Conservation (phyloP, 2,797 vertebrate species). For the Myiotriccus ornatus region DNA sequence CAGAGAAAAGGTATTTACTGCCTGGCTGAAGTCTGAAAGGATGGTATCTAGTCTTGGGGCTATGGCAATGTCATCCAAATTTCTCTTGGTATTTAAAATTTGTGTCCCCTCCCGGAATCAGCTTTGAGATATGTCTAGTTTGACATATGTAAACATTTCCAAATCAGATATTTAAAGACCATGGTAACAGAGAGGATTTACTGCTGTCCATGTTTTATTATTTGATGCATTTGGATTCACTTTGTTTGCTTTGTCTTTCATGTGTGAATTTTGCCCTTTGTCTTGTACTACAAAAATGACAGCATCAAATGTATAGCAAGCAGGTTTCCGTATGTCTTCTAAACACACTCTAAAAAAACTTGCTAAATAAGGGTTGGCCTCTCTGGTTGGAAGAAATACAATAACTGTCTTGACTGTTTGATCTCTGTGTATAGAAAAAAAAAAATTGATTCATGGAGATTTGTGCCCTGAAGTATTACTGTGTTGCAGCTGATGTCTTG, state of each 20-base stretch:
- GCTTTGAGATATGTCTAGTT: not conserved
- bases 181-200: not conserved
- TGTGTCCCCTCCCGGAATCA: not conserved
- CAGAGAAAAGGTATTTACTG: not conserved
- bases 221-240: not conserved
- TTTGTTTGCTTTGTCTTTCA: constrained; percentile 33
- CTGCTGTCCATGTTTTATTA: not conserved
- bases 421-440: constrained; percentile 6
- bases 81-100: not conserved
- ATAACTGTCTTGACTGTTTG: constrained; percentile 12
- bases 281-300: not conserved
- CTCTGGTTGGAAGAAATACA: not conserved
- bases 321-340: constrained; percentile 6
- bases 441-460: not conserved
- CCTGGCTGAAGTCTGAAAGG: not conserved
- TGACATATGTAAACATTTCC: constrained; percentile 5
- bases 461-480: not conserved
- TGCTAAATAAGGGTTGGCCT: not conserved
- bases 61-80: not conserved
- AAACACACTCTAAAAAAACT: not conserved
- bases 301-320: not conserved
- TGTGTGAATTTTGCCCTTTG: not conserved
- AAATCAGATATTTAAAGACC: not conserved
- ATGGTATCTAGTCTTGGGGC: not conserved
- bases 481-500: not conserved